A percentile compares a stretch with the other conserved stretches of the same genome.
Evolutionary conservation across 2,797 vertebrate genomes (phyloP).

Genomic region (Monodelphis domestica): DNA sequence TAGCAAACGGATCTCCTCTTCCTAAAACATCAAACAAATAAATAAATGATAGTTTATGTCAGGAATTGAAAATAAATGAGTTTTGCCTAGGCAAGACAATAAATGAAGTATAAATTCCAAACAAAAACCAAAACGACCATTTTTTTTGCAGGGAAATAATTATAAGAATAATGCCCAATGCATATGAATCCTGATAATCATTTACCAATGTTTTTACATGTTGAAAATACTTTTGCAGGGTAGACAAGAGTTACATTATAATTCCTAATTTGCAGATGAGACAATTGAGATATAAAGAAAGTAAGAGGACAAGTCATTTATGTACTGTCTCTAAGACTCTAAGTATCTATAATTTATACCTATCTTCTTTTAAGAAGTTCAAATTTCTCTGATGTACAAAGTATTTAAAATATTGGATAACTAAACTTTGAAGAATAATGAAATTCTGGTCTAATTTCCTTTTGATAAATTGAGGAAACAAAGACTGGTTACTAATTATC

Average conservation of each 20-base stretch:
- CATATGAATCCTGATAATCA: neutral
- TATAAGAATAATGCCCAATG: neutral
- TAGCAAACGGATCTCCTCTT: conserved; percentile 67
- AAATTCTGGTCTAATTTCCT: neutral
- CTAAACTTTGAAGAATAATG: neutral
- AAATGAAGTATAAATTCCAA: neutral
- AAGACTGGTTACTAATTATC: neutral
- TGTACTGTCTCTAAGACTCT: neutral
- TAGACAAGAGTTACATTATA: neutral
- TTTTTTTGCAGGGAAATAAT: neutral
- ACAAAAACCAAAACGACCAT: neutral
- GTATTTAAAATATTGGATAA: neutral
- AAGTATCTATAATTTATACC: neutral
- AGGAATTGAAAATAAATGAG: neutral
- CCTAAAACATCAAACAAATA: conserved; percentile 59
- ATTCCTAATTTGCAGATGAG: neutral
- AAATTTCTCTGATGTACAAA: neutral
- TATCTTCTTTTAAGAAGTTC: neutral
- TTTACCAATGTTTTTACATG: neutral
- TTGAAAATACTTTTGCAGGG: neutral
- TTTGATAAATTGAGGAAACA: neutral
- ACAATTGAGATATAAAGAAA: neutral
- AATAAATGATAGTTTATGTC: too few relatives aligned
- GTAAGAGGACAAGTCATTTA: neutral
- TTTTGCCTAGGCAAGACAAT: neutral